Evolutionary conservation across 1,140 invertebrate genomes (phyloP), one percentile per base, ranked within the genome.

Genomic region (Bicyclus anynana): DNA sequence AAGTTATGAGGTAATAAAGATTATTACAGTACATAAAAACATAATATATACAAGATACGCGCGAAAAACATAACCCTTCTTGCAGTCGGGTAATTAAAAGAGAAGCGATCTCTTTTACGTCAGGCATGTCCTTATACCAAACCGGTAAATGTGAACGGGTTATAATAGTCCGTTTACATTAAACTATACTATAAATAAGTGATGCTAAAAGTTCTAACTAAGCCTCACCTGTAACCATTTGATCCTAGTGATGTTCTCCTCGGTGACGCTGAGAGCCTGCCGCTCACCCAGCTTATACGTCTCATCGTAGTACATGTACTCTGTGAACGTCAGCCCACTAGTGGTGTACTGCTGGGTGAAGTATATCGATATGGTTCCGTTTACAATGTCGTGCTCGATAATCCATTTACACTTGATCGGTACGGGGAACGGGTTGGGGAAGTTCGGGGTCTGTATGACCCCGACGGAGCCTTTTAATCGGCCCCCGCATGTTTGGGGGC

Each of bases 351-450:
- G 91, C 71, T 97, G 96, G 0, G 95, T 97, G 59, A 97, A 90
- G 77, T 97, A 97, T 18, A 97, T 90, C 29, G 95, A 92, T 67
- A 97, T 96, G 3, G 93, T 93, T 18, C 91, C 84, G 57, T 92
- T 87, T 51, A 69, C 63, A 1, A 93, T 92, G 26, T 92, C 91
- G 5, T 95, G 93, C 67, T 96, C 93, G 69, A 98, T 96, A 9
- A 97, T 89, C 96, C 96, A 98, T 53, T 93, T 91, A 77, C 96
- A 97, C 55, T 92, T 92, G 44, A 97, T 93, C 3, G 96, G 96
- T 13, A 95, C 93, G 5, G 90, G 80, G 78, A 96, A 97, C 1
- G 91, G 89, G 21, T 91, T 86, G 0, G 96, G 97, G 69, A 97
- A 97, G 70, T 94, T 93, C 0, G 96, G 95, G 1, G 95, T 97